phyloP scores from a whole-genome alignment of 2,888 invertebrate genomes.

The Drosophila pullipes region DNA sequence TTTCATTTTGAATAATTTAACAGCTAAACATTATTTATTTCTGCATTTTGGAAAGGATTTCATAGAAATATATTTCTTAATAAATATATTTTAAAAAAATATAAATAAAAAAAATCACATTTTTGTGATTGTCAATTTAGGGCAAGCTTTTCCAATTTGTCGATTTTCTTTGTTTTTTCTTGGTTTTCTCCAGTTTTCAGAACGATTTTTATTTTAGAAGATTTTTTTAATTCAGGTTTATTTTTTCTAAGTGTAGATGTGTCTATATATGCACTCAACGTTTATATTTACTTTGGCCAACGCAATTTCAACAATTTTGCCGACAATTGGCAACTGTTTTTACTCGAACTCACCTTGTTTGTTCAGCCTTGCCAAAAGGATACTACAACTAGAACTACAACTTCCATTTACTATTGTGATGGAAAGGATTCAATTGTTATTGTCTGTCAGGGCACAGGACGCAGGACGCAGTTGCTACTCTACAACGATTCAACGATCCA shows the following conservation, averaged over 20 bases:
- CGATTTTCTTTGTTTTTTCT: accelerated
- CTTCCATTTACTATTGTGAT: slow-evolving; percentile 56
- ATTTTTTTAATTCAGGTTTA: not conserved
- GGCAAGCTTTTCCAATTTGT: not conserved
- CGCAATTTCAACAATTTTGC: slow-evolving; percentile 70
- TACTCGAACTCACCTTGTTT: slow-evolving; percentile 57
- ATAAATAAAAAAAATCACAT: not conserved
- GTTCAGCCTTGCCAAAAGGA: slow-evolving; percentile 71
- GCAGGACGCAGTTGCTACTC: slow-evolving; percentile 30
- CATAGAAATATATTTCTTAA: too few relatives aligned
- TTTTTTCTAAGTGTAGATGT: not conserved
- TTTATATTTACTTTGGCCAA: slow-evolving; percentile 75
- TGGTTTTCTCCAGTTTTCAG: not conserved
- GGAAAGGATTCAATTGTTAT: slow-evolving; percentile 71
- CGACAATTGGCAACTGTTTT: slow-evolving; percentile 72
- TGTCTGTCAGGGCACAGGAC: slow-evolving; percentile 43
- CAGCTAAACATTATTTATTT: not conserved
- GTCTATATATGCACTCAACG: slow-evolving; percentile 35
- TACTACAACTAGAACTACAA: slow-evolving; percentile 35
- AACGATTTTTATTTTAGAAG: accelerated
- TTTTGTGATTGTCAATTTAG: too few relatives aligned
- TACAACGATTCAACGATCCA: slow-evolving; percentile 31
- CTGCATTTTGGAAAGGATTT: not conserved
- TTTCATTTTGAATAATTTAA: not conserved
- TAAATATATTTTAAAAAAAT: not conserved